A percentile compares a stretch with the other conserved stretches of the same genome.
phyloP scores from a whole-genome alignment of 2,797 vertebrate genomes.

The Poecilia gillii region DNA sequence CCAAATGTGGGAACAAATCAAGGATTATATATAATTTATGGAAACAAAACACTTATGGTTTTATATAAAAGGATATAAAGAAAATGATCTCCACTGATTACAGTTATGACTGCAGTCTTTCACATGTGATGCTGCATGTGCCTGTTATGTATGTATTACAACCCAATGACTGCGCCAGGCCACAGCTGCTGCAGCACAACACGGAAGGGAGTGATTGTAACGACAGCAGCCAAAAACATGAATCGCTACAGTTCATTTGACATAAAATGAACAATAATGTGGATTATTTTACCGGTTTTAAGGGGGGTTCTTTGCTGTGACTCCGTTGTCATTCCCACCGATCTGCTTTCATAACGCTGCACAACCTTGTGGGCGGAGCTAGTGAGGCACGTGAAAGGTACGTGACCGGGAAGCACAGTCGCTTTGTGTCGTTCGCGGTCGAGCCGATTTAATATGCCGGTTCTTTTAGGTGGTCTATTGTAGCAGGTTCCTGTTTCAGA shows the following conservation, averaged over 20 bases:
- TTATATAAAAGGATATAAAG: not conserved
- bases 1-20: not conserved
- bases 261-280: not conserved
- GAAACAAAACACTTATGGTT: not conserved
- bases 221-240: not conserved
- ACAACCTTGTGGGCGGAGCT: slow-evolving; percentile 33
- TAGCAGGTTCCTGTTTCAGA: not conserved
- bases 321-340: slow-evolving; percentile 4
- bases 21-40: not conserved
- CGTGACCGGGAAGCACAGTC: slow-evolving; percentile 4
- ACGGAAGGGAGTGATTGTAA: not conserved
- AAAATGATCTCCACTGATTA: not conserved
- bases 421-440: no score
- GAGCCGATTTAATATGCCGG: not conserved
- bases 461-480: not conserved
- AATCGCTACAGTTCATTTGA: not conserved
- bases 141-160: slow-evolving; percentile 11
- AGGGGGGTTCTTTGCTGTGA: not conserved
- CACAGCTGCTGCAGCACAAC: not conserved
- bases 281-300: slow-evolving; percentile 33
- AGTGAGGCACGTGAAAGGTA: not conserved
- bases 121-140: slow-evolving; percentile 17
- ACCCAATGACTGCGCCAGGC: not conserved
- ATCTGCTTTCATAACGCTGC: slow-evolving; percentile 49
- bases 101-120: not conserved